A percentile compares a stretch with the other conserved stretches of the same genome.
Evolutionary conservation across 1,140 invertebrate genomes (phyloP).

Genomic region (Babylonia areolata): DNA sequence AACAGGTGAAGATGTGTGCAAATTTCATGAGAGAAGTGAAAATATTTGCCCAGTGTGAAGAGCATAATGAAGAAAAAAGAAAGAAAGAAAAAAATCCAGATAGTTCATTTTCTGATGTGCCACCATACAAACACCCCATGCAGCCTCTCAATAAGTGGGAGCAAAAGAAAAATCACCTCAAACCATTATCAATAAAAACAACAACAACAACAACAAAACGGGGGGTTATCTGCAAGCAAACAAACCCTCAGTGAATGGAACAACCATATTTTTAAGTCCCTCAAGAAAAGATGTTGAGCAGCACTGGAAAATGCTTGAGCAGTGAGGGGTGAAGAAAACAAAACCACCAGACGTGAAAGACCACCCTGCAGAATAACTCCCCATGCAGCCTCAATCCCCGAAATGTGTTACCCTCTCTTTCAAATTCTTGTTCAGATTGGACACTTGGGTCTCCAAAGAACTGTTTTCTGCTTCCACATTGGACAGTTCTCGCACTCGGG

Average conservation of each 20-base stretch:
- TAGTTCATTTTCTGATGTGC: too few species aligned
- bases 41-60: too few species aligned
- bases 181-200: background rate
- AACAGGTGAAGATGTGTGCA: too few species aligned
- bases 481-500: slow-evolving; percentile 31
- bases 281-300: background rate
- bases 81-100: too few species aligned
- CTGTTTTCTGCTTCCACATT: slow-evolving; percentile 35
- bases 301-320: background rate
- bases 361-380: background rate
- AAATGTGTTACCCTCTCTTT: slow-evolving; percentile 40
- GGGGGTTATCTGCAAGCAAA: too few species aligned
- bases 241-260: background rate
- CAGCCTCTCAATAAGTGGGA: too few species aligned
- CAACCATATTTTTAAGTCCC: background rate
- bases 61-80: too few species aligned
- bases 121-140: too few species aligned
- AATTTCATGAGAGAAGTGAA: too few species aligned
- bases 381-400: slow-evolving; percentile 23
- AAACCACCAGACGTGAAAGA: background rate
- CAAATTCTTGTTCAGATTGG: slow-evolving; percentile 34
- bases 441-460: slow-evolving; percentile 38
- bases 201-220: too few species aligned
- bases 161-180: too few species aligned
- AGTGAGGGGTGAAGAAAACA: background rate